Evolutionary conservation across 2,113 vertebrate genomes (phyloP), one percentile per base, ranked within the genome.

Genomic region (Myotis brandtii): DNA sequence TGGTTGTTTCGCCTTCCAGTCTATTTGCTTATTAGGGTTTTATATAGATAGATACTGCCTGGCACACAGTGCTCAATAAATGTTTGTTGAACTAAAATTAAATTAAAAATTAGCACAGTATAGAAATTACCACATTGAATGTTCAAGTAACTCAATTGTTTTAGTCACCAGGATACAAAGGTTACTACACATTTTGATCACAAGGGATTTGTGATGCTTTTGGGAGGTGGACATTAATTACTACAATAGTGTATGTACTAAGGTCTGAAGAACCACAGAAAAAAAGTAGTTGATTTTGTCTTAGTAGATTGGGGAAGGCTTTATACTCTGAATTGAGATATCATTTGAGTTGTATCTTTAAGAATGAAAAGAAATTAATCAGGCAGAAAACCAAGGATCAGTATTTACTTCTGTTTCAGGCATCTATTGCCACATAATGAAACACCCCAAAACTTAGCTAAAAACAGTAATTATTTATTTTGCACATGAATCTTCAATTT

Each of bases 71-170:
- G 27, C 4, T 27, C n/a, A 59, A 37, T 11, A 89, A 59, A 50
- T 52, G 23, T 67, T 85, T 84, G 13, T 70, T n/a, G 16, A 82
- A 48, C 11, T 77, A 81, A 91, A 89, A 86, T 86, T 37, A 87
- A 93, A 46, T 37, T 85, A 66, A 70, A 86, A 14, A 5, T 85
- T 81, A 73, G 21, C 25, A 75, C 9, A 37, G 3, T 52, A 37
- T 50, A 40, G 10, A 46, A 81, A 23, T 89, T 43, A 32, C 3
- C 16, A 69, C 27, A 52, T 9, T 13, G 32, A 62, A 70, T 84
- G 21, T 40, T 48, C 17, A 89, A 95, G 59, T 76, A 80, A 83
- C 9, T 89, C 50, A 83, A 4, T 32, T 72, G 10, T 67, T 46
- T 91, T 40, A 64, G 11, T 83, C 34, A 48, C 40, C 20, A 69